phyloP scores from a whole-genome alignment of 2,888 invertebrate species.

The Cosmorhoe ocellata region DNA sequence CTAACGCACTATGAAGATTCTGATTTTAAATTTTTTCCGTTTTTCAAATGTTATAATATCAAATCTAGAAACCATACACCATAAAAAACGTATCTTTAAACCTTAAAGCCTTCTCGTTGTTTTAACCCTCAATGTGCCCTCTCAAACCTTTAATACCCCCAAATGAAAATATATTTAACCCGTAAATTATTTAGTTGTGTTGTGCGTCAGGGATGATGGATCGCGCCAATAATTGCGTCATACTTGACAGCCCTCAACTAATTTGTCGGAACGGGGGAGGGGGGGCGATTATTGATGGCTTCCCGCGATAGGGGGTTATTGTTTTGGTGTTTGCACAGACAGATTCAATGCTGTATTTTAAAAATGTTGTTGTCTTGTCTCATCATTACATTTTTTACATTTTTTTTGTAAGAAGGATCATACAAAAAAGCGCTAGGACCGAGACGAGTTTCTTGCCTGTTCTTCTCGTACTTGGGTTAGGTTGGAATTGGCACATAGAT shows the following conservation, averaged over 20 bases:
- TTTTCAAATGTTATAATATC: no score
- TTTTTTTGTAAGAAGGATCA: no score
- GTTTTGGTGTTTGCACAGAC: constrained; percentile 30
- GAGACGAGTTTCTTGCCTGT: no score
- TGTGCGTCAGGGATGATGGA: constrained; percentile 74
- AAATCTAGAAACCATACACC: no score
- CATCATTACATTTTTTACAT: no score
- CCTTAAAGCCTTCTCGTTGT: constrained; percentile 33
- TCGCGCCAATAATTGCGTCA: constrained; percentile 76
- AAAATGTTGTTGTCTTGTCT: no score
- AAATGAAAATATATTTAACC: constrained; percentile 35
- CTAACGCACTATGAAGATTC: no score
- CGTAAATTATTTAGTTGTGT: constrained; percentile 79
- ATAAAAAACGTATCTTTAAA: background rate
- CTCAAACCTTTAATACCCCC: constrained; percentile 49
- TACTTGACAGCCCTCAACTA: constrained; percentile 58
- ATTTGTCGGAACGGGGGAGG: constrained; percentile 53
- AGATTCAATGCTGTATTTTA: background rate
- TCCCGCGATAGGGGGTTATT: constrained; percentile 43
- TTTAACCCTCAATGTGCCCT: constrained; percentile 42
- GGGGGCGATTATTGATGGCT: constrained; percentile 66
- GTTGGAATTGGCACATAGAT: no score
- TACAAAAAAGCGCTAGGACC: no score
- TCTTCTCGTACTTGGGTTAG: no score
- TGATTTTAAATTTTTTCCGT: no score